Conservation (phyloP, 2,113 vertebrate species). For the Vulpes lagopus region DNA sequence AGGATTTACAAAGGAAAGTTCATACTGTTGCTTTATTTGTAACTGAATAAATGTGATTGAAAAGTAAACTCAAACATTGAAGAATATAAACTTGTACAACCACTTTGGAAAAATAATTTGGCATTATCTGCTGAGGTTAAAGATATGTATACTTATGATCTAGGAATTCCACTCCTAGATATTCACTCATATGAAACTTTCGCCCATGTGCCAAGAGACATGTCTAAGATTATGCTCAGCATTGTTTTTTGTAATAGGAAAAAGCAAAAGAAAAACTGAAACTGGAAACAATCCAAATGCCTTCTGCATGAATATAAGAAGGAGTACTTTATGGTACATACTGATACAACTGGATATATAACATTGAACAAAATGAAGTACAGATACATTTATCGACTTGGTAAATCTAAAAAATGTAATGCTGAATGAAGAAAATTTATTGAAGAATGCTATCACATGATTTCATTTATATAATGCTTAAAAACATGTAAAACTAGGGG, state of each 20-base stretch:
- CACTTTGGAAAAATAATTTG: not conserved
- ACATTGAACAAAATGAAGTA: conserved; percentile 18
- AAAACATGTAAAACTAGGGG: not conserved
- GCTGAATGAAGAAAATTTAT: not conserved
- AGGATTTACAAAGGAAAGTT: not conserved
- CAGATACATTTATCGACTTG: not conserved
- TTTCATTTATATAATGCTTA: conserved; percentile 18
- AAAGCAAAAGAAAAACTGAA: not conserved
- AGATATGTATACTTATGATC: not conserved
- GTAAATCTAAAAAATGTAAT: conserved; percentile 1
- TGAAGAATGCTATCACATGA: not conserved
- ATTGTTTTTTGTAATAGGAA: not conserved
- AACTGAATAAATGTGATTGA: not conserved
- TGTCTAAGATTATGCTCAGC: not conserved
- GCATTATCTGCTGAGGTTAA: not conserved
- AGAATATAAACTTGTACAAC: not conserved
- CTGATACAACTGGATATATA: not conserved
- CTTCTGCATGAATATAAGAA: not conserved
- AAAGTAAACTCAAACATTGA: conserved; percentile 11
- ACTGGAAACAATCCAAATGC: not conserved
- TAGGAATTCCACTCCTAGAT: not conserved
- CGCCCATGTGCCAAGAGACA: not conserved
- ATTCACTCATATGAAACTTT: not conserved
- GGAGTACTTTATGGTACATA: not conserved
- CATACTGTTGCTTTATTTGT: not conserved